Conservation (phyloP, 2,888 invertebrate species). For the Abrostola tripartita region DNA sequence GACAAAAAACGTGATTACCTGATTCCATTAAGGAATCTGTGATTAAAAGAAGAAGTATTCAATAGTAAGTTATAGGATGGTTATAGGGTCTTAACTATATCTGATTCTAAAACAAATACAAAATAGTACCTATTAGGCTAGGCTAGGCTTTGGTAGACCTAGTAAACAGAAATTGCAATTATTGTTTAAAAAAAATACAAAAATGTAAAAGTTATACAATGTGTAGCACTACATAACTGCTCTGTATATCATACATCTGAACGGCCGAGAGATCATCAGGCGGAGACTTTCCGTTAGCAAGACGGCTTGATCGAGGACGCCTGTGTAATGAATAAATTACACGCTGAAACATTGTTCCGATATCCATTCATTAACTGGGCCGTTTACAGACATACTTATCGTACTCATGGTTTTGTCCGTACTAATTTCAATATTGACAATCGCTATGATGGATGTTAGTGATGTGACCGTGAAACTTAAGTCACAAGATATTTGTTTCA, state of each 20-base stretch:
- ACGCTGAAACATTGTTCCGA: constrained; percentile 87
- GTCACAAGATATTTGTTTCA: constrained; percentile 68
- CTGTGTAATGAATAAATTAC: constrained; percentile 88
- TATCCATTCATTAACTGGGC: constrained; percentile 81
- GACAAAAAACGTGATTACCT: too few relatives aligned
- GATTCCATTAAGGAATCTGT: too few relatives aligned
- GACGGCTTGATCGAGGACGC: constrained; percentile 83
- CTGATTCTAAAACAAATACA: too few relatives aligned
- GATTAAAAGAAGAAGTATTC: too few relatives aligned
- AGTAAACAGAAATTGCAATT: neutral
- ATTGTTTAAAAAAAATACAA: constrained; percentile 11
- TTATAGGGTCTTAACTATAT: too few relatives aligned
- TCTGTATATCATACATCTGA: constrained; percentile 16
- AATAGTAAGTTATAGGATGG: too few relatives aligned
- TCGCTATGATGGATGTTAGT: constrained; percentile 67
- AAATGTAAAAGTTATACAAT: constrained; percentile 52
- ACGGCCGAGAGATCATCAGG: constrained; percentile 74
- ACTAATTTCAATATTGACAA: constrained; percentile 83
- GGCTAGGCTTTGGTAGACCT: too few relatives aligned
- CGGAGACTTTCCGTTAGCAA: constrained; percentile 83
- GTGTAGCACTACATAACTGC: constrained; percentile 44
- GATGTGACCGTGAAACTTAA: constrained; percentile 70
- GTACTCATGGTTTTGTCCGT: constrained; percentile 67
- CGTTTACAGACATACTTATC: constrained; percentile 68
- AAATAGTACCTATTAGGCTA: too few relatives aligned